Percentiles rank a stretch among this genome's conserved stretches.
Conservation (phyloP, 2,113 vertebrate genomes). For the Tichodroma muraria region DNA sequence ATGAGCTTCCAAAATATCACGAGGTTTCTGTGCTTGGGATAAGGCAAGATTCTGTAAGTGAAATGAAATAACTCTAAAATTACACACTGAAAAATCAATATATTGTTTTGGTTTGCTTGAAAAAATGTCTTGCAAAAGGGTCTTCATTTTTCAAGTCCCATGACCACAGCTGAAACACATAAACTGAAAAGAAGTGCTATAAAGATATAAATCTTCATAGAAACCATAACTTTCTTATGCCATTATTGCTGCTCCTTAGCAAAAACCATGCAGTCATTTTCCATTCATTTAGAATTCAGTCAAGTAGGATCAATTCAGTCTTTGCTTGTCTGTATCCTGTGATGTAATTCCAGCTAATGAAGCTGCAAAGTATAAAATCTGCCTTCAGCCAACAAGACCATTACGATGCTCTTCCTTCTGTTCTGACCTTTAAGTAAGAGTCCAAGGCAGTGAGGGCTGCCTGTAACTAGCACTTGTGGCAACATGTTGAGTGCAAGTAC, state of each 20-base stretch:
- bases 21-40: background rate
- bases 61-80: background rate
- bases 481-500: background rate
- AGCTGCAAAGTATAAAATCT: conserved; percentile 19
- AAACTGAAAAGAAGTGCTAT: background rate
- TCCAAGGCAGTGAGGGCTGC: background rate
- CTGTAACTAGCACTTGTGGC: background rate
- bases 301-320: conserved; percentile 35
- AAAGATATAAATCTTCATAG: background rate
- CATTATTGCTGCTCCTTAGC: background rate
- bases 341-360: conserved; percentile 49
- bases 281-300: conserved; percentile 48
- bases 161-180: background rate
- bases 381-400: background rate
- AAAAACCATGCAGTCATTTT: conserved; percentile 19
- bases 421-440: background rate
- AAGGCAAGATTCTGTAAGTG: background rate
- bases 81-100: background rate
- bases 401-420: background rate
- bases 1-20: background rate
- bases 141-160: background rate
- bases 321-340: conserved; percentile 21
- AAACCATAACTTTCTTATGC: background rate
- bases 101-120: background rate
- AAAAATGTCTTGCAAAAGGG: background rate